Percentiles rank a stretch among this genome's conserved stretches.
phyloP scores from a whole-genome alignment of 2,113 vertebrate species.

The Zeus faber region DNA sequence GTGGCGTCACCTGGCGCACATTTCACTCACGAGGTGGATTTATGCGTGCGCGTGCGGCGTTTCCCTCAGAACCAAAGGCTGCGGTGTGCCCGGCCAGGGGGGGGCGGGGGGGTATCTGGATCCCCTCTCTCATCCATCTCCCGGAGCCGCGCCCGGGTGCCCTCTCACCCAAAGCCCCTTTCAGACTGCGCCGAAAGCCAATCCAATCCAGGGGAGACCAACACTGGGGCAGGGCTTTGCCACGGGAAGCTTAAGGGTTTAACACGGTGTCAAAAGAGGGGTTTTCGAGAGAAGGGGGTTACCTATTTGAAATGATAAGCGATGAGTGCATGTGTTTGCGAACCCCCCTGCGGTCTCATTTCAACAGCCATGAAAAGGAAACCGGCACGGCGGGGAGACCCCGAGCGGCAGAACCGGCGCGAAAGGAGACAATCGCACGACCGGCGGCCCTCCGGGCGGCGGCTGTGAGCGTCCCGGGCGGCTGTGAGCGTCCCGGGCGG shows the following conservation, averaged over 20 bases:
- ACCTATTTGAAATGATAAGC: slow-evolving; percentile 19
- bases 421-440: no score
- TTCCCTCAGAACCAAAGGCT: slow-evolving; percentile 24
- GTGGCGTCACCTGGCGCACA: no score
- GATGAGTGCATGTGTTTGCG: slow-evolving; percentile 5
- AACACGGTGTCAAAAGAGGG: slow-evolving; percentile 18
- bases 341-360: neutral
- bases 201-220: slow-evolving; percentile 42
- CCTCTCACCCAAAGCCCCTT: slow-evolving; percentile 41
- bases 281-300: slow-evolving; percentile 11
- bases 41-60: slow-evolving; percentile 10
- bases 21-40: slow-evolving; percentile 11
- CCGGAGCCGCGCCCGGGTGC: slow-evolving; percentile 40
- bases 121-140: slow-evolving; percentile 49
- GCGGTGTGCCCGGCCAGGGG: slow-evolving; percentile 50
- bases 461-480: no score
- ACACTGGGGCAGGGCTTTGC: slow-evolving; percentile 19
- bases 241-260: slow-evolving; percentile 36
- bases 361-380: no score
- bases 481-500: no score
- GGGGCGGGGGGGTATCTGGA: slow-evolving; percentile 49
- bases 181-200: slow-evolving; percentile 42
- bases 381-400: no score
- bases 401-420: no score
- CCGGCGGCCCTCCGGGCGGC: no score